Conservation (phyloP, 2,797 vertebrate genomes). For the Acanthurus leucopareius region DNA sequence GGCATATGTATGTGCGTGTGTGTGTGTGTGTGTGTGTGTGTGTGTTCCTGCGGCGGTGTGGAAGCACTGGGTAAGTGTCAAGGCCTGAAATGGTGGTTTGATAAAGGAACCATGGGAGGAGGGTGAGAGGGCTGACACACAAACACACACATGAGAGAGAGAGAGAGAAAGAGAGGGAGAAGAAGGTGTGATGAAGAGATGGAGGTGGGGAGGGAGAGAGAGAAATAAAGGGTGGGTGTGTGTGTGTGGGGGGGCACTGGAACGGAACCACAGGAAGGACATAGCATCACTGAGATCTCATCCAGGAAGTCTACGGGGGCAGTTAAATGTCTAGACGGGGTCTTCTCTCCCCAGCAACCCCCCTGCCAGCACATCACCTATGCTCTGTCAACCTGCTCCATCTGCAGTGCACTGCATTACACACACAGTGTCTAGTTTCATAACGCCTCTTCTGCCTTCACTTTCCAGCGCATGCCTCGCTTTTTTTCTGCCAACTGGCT, state of each 20-base stretch:
- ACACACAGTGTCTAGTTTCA: constrained; percentile 60
- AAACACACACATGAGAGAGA: constrained; percentile 24
- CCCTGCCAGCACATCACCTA: constrained; percentile 22
- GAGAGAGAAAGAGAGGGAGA: constrained; percentile 1
- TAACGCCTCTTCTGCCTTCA: constrained; percentile 56
- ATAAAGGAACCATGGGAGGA: constrained; percentile 61
- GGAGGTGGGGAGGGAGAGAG: constrained; percentile 5
- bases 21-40: too few species aligned
- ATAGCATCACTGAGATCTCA: constrained; percentile 49
- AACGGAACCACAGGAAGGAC: constrained; percentile 58
- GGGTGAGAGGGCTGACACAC: constrained; percentile 51
- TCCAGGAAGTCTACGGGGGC: constrained; percentile 62
- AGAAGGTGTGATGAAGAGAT: not conserved
- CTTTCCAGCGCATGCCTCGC: constrained; percentile 45
- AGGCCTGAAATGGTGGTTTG: constrained; percentile 79
- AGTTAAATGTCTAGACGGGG: constrained; percentile 72
- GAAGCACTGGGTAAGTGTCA: constrained; percentile 62
- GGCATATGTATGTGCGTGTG: constrained; percentile 17
- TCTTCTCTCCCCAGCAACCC: constrained; percentile 18
- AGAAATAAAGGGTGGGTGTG: constrained; percentile 10
- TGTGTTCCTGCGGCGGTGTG: constrained; percentile 6
- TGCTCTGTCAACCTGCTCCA: constrained; percentile 39
- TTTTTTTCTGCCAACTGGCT: constrained; percentile 58
- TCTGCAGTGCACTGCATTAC: constrained; percentile 53
- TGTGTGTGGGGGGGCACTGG: not conserved